phyloP scores from a whole-genome alignment of 2,113 vertebrate genomes.

The Atlantisia rogersi region DNA sequence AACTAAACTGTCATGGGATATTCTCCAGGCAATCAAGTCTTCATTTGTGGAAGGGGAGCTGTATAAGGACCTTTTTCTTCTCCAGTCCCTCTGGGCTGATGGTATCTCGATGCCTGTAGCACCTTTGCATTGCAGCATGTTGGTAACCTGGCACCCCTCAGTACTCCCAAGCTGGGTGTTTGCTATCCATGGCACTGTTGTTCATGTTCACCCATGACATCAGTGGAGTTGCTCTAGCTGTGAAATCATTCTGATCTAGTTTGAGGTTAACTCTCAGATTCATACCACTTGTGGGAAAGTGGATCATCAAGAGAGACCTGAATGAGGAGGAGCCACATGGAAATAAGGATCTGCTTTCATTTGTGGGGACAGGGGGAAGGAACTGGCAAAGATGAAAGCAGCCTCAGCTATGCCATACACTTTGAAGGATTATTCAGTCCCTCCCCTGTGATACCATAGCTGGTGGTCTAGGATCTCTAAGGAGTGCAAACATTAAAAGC shows the following conservation, averaged over 20 bases:
- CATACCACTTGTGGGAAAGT: neutral
- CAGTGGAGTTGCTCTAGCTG: neutral
- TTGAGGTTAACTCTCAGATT: neutral
- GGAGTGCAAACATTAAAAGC: neutral
- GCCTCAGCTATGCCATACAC: neutral
- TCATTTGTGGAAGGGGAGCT: neutral
- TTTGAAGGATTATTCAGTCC: neutral
- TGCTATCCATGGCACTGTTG: neutral
- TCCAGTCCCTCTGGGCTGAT: neutral
- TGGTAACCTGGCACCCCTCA: neutral
- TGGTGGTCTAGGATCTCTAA: neutral
- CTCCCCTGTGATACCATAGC: neutral
- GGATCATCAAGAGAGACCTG: neutral
- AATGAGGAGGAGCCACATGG: neutral
- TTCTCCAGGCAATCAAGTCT: constrained; percentile 14
- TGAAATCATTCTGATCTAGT: neutral
- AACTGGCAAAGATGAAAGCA: neutral
- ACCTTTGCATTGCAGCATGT: neutral
- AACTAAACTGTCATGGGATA: neutral
- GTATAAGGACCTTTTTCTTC: neutral
- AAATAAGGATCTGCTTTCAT: neutral
- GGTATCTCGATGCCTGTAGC: neutral
- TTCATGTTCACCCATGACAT: neutral
- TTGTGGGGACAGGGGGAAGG: neutral
- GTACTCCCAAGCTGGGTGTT: neutral